A percentile compares a stretch with the other conserved stretches of the same genome.
phyloP scores from a whole-genome alignment of 2,113 vertebrate species.

The Synchiropus splendidus region DNA sequence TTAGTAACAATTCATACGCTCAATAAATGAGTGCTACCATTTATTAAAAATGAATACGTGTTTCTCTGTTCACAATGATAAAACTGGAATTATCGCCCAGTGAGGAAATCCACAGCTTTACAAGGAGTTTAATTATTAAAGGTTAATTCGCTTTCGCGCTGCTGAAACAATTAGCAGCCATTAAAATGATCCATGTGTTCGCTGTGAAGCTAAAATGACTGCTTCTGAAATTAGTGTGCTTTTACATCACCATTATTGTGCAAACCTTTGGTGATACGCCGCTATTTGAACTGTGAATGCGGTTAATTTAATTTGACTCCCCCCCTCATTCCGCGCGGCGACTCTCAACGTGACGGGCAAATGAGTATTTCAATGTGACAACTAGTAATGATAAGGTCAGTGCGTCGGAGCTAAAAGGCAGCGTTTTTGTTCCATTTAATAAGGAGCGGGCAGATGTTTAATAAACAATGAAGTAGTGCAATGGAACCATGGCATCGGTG shows the following conservation, averaged over 20 bases:
- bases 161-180: no score
- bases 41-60: no score
- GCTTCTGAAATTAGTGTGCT: no score
- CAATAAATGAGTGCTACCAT: no score
- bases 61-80: no score
- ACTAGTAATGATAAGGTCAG: constrained; percentile 57
- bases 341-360: constrained; percentile 48
- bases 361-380: constrained; percentile 45
- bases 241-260: no score
- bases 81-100: constrained; percentile 11
- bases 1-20: no score
- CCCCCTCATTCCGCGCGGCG: constrained; percentile 35
- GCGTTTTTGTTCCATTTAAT: constrained; percentile 28
- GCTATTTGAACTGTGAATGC: neutral
- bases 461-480: constrained; percentile 43
- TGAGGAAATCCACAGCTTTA: no score
- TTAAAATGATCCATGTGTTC: no score
- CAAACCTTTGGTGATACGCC: no score
- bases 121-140: constrained; percentile 20
- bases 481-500: constrained; percentile 8
- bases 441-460: constrained; percentile 34
- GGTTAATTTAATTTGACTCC: constrained; percentile 48
- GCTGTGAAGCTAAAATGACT: constrained; percentile 6
- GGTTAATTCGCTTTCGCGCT: constrained; percentile 1
- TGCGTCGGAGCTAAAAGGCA: constrained; percentile 33